Evolutionary conservation across 2,888 invertebrate species (phyloP), one percentile per base, ranked within the genome.

Genomic region (Limulus polyphemus): DNA sequence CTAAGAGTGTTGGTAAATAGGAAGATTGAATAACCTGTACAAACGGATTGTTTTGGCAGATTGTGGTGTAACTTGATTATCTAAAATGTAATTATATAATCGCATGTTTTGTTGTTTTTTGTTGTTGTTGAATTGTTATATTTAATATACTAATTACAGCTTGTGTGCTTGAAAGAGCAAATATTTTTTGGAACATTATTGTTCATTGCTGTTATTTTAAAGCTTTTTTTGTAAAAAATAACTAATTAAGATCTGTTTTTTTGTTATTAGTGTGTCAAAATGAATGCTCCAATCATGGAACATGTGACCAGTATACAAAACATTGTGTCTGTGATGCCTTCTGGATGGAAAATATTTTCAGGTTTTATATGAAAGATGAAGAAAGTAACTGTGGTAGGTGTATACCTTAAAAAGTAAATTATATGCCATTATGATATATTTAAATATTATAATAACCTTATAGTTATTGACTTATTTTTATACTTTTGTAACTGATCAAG

Each of bases 321-420:
- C 81, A 84, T 61, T 95, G 94, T 74, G 82, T 88, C 71, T 95
- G 94, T 77, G 91, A 94, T 77, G 88, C 92, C 17, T 94, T 94
- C 80, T 95, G 95, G 95, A 94, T 94, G 91, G 87, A 90, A 77
- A 88, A 90, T 75, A 79, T 87, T 49, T 79, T 87, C 66, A 81
- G 82, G 57, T 81, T 82, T 63, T 81, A 83, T 74, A 80, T 83
- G 65, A 81, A 83, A 47, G 81, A 82, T 73, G 83, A 85, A 62
- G 86, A 87, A 73, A 83, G 84, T 11, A 90, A 90, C 77, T 91
- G 90, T 75, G 89, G 90, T 90, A 75, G 69, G 74, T 62, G 46
- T 12, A 16, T 11, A 55, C 47, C 49, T 49, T 17, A 16, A 54
- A 47, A 49, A 47, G 49, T 58, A 46, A 56, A 61, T 46, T 32